Conservation (phyloP, 1,140 invertebrate genomes). For the Prorops nasuta region DNA sequence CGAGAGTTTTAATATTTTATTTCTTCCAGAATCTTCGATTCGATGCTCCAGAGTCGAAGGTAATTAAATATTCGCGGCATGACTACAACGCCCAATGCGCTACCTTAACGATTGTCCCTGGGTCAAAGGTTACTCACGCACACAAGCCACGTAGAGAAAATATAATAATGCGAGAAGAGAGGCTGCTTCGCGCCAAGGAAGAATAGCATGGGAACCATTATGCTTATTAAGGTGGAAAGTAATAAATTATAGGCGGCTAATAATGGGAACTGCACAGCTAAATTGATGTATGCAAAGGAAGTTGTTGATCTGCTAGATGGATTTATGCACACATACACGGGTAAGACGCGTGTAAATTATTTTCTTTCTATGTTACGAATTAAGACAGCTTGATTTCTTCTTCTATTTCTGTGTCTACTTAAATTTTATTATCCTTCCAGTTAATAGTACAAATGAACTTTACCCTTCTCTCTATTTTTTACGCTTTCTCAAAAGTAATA, state of each 20-base stretch:
- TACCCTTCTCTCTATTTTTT: too few species aligned
- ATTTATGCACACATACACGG: too few species aligned
- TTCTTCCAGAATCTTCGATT: slow-evolving; percentile 22
- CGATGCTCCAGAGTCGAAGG: slow-evolving; percentile 23
- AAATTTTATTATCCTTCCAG: too few species aligned
- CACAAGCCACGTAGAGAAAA: slow-evolving; percentile 33
- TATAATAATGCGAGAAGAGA: slow-evolving; percentile 27
- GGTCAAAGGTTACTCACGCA: slow-evolving; percentile 41
- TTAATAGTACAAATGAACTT: too few species aligned
- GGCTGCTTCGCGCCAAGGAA: slow-evolving; percentile 26
- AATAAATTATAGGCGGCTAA: slow-evolving; percentile 55
- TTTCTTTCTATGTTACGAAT: too few species aligned
- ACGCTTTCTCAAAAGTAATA: too few species aligned
- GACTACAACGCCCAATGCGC: slow-evolving; percentile 36
- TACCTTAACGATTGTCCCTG: slow-evolving; percentile 56
- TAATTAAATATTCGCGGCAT: slow-evolving; percentile 55
- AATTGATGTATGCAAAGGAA: slow-evolving; percentile 54
- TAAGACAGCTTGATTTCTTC: background rate
- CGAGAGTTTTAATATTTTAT: too few species aligned
- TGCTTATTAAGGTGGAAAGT: slow-evolving; percentile 57
- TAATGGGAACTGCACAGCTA: slow-evolving; percentile 46
- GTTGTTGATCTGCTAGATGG: slow-evolving; percentile 37
- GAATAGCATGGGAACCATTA: slow-evolving; percentile 51
- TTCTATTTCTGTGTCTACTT: background rate
- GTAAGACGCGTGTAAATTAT: too few species aligned